A percentile compares a stretch with the other conserved stretches of the same genome.
These are phyloP conservation scores for Agrochola litura DNA, from an alignment of 2,888 invertebrate species.

Conservation along the genomic window DNA sequence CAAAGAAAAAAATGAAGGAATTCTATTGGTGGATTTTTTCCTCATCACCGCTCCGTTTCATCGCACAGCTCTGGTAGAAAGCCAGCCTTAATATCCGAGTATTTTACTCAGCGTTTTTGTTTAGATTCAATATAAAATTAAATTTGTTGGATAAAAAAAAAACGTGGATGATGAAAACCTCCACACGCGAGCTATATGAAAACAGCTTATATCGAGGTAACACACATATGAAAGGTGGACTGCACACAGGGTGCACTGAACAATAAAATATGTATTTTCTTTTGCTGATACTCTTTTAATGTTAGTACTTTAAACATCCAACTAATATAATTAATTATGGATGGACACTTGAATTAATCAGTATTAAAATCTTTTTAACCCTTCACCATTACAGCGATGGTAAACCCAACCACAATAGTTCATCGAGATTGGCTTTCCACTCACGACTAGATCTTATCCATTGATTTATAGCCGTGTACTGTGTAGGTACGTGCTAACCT, in stretches of 20 bases:
- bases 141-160: not conserved
- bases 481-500: constrained; percentile 18
- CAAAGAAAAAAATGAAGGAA: not conserved
- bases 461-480: constrained; percentile 36
- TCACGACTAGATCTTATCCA: constrained; percentile 50
- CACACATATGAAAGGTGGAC: not conserved
- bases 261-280: not conserved
- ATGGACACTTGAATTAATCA: constrained; percentile 16
- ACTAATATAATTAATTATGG: not conserved
- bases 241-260: constrained; percentile 2
- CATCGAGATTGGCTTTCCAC: constrained; percentile 39
- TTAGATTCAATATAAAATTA: not conserved
- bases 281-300: constrained; percentile 13
- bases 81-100: not conserved
- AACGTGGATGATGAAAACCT: not conserved
- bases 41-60: not conserved
- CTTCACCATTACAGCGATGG: constrained; percentile 36
- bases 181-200: not conserved
- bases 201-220: not conserved
- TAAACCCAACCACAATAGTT: constrained; percentile 41
- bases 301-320: not conserved
- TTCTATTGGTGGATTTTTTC: not conserved
- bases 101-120: not conserved
- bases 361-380: constrained; percentile 5
- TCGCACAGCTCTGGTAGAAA: not conserved